Percentiles rank a stretch among this genome's conserved stretches.
These are phyloP conservation scores for Propithecus coquereli DNA, from an alignment of 2,113 vertebrate species.

Conservation along the genomic window DNA sequence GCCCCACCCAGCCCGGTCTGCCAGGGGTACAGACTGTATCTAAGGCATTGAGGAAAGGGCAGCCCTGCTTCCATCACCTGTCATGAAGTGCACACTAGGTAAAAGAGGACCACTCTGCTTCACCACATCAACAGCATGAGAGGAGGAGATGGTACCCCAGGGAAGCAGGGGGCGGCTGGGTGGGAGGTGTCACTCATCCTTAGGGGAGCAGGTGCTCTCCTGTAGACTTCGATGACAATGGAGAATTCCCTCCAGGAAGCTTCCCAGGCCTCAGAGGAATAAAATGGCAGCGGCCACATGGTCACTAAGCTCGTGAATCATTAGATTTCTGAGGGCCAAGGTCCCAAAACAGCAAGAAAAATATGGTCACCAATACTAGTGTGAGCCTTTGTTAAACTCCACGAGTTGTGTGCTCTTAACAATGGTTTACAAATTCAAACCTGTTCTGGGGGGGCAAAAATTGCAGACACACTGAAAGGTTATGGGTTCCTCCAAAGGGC, in stretches of 20 bases:
- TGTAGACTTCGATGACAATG: background rate
- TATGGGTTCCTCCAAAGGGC: background rate
- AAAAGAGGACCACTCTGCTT: background rate
- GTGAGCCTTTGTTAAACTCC: background rate
- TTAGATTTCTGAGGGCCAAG: background rate
- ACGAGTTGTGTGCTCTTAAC: background rate
- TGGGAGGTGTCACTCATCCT: background rate
- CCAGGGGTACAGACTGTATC: fast-evolving
- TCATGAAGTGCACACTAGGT: background rate
- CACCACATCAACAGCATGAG: background rate
- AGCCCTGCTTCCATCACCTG: background rate
- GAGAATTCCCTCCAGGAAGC: background rate
- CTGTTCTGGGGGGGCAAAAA: background rate
- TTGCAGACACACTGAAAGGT: background rate
- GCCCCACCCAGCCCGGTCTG: background rate
- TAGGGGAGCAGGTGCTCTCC: background rate
- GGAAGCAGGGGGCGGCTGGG: background rate
- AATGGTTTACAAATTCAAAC: background rate
- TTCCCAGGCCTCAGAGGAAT: background rate
- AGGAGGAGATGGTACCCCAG: background rate
- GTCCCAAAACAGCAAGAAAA: background rate
- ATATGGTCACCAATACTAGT: background rate
- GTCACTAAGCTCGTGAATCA: background rate
- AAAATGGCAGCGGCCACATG: background rate
- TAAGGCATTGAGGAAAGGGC: background rate